Evolutionary conservation across 37 sponge, comb jelly and placozoan species (phyloP), one percentile per base, ranked within the genome.

Genomic region (Diacarnus erythraeanus): DNA sequence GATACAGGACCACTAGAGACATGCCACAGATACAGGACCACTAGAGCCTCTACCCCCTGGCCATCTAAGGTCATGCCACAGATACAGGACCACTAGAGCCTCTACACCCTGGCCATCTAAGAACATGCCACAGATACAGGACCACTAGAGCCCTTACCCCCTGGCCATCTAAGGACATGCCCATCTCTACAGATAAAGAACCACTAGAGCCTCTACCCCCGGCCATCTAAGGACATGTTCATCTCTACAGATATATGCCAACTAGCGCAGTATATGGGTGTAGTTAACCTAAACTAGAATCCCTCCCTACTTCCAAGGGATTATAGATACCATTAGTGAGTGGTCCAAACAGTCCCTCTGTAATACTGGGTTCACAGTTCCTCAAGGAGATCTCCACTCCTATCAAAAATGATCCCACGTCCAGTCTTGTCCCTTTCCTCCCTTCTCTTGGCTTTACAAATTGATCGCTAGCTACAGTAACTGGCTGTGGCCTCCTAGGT

Each of bases 381-480:
- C 94, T 80, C 42, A 80, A 35, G 0, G 91, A 87, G 0, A 94
- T 64, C 34, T 90, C 91, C 44, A 88, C 68, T 22, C 94, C 94
- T 17, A 94, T 44, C 69, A 94, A 77, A 57, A 94, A 94, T 12
- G 91, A 76, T 2, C 94, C 94, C 36, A 80, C 57, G 39, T 90
- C 94, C 42, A 90, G 71, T 57, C 43, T 72, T 2, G 30, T 21
- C 23, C 84, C 38, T 9, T 42, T 60, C 39, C 76, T 71, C 0
- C 35, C 69, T 22, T 26, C 37, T 56, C 64, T 42, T 42, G 4
- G 26, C 27, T 60, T 20, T 17, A 25, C n/a, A 25, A 25, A 60
- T 5, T 25, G 22, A 80, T 59, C 68, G 67, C 70, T 25, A 17
- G 4, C 61, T 25, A 60, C 22, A 54, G 56, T 17, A 6, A 25